Evolutionary conservation across 2,113 vertebrate genomes (phyloP), one percentile per base, ranked within the genome.

Genomic region (Sceloporus undulatus): DNA sequence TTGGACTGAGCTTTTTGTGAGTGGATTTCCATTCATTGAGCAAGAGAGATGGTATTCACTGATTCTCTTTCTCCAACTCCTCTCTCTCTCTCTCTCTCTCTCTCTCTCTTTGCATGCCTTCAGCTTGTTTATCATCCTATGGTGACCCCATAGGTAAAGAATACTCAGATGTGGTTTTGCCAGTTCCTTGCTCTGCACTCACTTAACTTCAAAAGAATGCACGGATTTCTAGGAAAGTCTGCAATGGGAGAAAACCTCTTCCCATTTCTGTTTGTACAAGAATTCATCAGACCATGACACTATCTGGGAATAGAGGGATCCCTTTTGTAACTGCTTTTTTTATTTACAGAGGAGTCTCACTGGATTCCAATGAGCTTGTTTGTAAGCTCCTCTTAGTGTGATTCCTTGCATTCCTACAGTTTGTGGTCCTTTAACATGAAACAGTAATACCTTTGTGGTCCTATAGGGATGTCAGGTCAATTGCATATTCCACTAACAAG

Each of bases 191-290:
- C 48, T 48, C 16, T 62, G 59, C 13, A 62, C 59, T 18, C 81
- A 9, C 8, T 48, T 7, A 42, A 27, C 16, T 14, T 75, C 34
- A 14, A 52, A 40, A 29, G 9, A 18, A 9, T 71, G 52, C 18
- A 8, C 23, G 66, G 18, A 71, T 52, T 38, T 25, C 27, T 25
- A 21, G 38, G 19, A 6, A 19, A 54, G 48, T 25, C 13, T 52
- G 34, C 16, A 75, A 2, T 38, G 34, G n/a, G 34, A 75, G 62
- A 62, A 25, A 70, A 27, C 40, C 27, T 48, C n/a, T 54, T 66
- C 68, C 70, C 21, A 13, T 73, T 76, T 84, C 68, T 84, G 48
- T 73, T 84, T 84, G 82, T 34, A 23, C 40, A 83, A n/a, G 54
- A 48, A 52, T 73, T 84, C 52, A 38, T 48, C 34, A 42, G 70